Evolutionary conservation across 2,888 invertebrate genomes (phyloP).

Genomic region (Ochlodes sylvanus): DNA sequence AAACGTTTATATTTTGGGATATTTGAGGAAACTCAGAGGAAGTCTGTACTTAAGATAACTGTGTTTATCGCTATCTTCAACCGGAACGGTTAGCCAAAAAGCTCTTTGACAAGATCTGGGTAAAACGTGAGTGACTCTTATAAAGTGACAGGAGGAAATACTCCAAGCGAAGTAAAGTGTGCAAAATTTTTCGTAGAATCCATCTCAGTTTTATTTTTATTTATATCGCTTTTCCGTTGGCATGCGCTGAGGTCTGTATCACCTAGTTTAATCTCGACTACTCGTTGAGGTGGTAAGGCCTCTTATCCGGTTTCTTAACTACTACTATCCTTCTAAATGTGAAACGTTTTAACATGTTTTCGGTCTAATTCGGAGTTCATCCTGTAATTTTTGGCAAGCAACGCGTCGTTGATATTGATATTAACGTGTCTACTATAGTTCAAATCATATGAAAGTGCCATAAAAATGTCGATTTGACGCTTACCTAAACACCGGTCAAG

Average conservation of each 20-base stretch:
- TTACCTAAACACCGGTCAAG: too few relatives aligned
- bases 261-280: not conserved
- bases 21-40: too few relatives aligned
- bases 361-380: too few relatives aligned
- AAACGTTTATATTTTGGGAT: too few relatives aligned
- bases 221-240: not conserved
- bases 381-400: too few relatives aligned
- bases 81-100: conserved; percentile 19
- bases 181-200: conserved; percentile 4
- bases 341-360: not conserved
- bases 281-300: not conserved
- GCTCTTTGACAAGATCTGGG: conserved; percentile 13
- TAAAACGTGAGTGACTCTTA: conserved; percentile 21
- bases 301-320: not conserved
- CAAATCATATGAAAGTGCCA: too few relatives aligned
- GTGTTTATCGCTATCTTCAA: not conserved
- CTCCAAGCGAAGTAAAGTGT: conserved; percentile 1
- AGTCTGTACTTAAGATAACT: not conserved
- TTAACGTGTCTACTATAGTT: too few relatives aligned
- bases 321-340: not conserved
- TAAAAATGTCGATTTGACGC: too few relatives aligned
- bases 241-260: not conserved
- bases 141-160: conserved; percentile 16
- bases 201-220: not conserved
- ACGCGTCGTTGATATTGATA: too few relatives aligned